A percentile compares a stretch with the other conserved stretches of the same genome.
Evolutionary conservation across 2,888 invertebrate genomes (phyloP).

Genomic region (Agriopis leucophaearia): DNA sequence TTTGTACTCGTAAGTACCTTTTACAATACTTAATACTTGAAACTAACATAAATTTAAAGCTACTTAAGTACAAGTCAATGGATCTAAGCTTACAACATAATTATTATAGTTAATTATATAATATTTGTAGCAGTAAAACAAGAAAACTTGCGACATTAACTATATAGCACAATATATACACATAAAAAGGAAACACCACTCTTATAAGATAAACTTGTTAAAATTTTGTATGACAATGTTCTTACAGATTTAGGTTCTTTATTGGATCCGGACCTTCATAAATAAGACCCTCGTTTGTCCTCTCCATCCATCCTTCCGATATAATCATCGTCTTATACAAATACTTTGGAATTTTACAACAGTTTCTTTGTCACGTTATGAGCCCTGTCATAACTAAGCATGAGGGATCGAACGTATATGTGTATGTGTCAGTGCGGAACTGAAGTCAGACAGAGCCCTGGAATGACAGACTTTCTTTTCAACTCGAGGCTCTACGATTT

Average conservation of each 20-base stretch:
- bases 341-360: constrained; percentile 44
- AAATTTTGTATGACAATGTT: constrained; percentile 58
- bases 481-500: no score
- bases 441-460: no score
- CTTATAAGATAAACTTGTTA: constrained; percentile 50
- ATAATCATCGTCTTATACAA: constrained; percentile 54
- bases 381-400: constrained; percentile 28
- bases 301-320: constrained; percentile 46
- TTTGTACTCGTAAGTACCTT: not conserved
- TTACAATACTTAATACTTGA: not conserved
- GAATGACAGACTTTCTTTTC: no score
- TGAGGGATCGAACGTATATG: constrained; percentile 7
- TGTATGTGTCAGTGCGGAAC: no score
- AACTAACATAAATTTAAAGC: no score
- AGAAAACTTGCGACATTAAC: no score
- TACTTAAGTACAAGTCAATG: no score
- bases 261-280: constrained; percentile 58
- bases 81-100: no score
- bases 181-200: constrained; percentile 43
- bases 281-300: constrained; percentile 61
- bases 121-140: no score
- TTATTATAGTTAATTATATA: no score
- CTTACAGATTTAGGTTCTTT: constrained; percentile 58
- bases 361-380: constrained; percentile 29
- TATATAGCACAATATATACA: constrained; percentile 15